phyloP scores from a whole-genome alignment of 2,888 invertebrate genomes.

The Eristalis arbustorum region DNA sequence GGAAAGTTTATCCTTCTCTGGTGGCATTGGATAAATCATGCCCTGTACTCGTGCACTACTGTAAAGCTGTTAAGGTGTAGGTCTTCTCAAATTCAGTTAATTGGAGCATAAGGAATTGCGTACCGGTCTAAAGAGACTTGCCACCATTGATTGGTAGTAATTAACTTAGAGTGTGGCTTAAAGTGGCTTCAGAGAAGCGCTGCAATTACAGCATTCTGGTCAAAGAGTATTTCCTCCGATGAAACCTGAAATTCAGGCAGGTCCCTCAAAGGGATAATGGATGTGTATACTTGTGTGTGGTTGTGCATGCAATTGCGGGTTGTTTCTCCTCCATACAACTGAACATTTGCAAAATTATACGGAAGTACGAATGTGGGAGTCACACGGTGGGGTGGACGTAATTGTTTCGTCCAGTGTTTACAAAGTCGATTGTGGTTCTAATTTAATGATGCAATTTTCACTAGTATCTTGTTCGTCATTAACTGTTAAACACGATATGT shows the following conservation, averaged over 20 bases:
- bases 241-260: neutral
- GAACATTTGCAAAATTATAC: neutral
- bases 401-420: neutral
- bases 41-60: neutral
- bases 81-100: neutral
- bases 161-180: slow-evolving; percentile 3
- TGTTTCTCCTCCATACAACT: neutral
- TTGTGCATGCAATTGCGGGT: neutral
- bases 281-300: neutral
- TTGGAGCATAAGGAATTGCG: neutral
- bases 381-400: neutral
- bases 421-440: neutral
- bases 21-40: slow-evolving; percentile 1
- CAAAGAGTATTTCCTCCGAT: neutral
- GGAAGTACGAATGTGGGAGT: neutral
- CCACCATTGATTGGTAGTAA: neutral
- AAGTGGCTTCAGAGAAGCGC: slow-evolving; percentile 8
- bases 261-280: neutral
- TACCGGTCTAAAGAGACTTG: neutral
- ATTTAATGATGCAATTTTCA: neutral
- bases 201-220: neutral
- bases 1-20: slow-evolving; percentile 26
- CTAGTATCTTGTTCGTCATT: neutral
- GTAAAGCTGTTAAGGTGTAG: neutral
- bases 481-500: no score